Percentiles rank a stretch among this genome's conserved stretches.
Evolutionary conservation across 1,140 invertebrate genomes (phyloP).

Genomic region (Bemisia tabaci): DNA sequence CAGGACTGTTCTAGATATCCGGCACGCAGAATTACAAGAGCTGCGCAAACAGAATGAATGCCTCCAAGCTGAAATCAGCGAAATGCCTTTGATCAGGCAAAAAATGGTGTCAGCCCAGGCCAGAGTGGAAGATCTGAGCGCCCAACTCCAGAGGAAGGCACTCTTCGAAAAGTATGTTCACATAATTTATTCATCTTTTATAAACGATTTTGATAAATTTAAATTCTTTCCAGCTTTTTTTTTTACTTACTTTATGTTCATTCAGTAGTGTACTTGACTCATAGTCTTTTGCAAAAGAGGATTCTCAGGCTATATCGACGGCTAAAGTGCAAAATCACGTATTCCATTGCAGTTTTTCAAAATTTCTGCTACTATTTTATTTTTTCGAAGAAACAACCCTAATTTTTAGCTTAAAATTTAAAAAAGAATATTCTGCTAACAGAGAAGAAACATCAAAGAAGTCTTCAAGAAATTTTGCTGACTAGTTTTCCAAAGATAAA

Average conservation of each 20-base stretch:
- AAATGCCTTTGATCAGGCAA: constrained; percentile 38
- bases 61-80: constrained; percentile 37
- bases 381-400: no score
- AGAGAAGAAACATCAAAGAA: no score
- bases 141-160: constrained; percentile 44
- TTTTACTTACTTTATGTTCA: constrained; percentile 6
- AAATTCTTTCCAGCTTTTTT: constrained; percentile 5
- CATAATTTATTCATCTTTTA: constrained; percentile 9
- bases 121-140: constrained; percentile 49
- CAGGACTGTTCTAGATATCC: constrained; percentile 56
- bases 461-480: no score
- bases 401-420: no score
- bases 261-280: constrained; percentile 2
- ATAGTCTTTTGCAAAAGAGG: no score
- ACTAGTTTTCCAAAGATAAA: no score
- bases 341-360: no score
- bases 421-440: no score
- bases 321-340: no score
- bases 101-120: constrained; percentile 43
- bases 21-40: constrained; percentile 53
- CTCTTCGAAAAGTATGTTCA: constrained; percentile 38
- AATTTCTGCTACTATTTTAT: no score
- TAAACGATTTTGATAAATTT: constrained; percentile 13
- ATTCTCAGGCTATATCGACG: no score
- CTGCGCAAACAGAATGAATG: constrained; percentile 46